Evolutionary conservation across 2,797 vertebrate genomes (phyloP).

Genomic region (Toxotes lorentzi): DNA sequence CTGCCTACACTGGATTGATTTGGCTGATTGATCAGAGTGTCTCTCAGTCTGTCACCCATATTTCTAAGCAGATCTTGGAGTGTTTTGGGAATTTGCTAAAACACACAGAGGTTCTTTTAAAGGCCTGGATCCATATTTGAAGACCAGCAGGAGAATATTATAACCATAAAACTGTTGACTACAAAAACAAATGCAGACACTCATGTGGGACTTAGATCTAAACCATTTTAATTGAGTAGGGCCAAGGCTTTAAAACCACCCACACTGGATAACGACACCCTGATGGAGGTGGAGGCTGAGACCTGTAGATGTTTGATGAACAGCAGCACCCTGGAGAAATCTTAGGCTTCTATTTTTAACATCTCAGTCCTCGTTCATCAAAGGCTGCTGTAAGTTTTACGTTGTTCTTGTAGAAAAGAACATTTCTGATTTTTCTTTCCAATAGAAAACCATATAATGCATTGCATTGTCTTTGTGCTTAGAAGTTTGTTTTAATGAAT

Average conservation of each 20-base stretch:
- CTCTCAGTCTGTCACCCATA: background rate
- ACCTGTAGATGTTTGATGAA: conserved; percentile 11
- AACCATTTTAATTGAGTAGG: conserved; percentile 8
- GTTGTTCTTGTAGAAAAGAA: background rate
- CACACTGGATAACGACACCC: conserved; percentile 19
- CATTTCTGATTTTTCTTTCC: background rate
- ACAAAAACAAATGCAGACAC: background rate
- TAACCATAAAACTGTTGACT: background rate
- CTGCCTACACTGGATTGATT: conserved; percentile 3
- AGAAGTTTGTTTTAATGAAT: no score
- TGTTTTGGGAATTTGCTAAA: background rate
- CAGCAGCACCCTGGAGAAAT: background rate
- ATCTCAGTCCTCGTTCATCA: no score
- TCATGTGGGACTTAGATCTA: conserved; percentile 2
- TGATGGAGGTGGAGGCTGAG: background rate
- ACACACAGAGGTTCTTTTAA: no score
- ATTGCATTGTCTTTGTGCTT: no score
- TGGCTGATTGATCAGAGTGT: background rate
- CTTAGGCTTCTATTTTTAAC: conserved; percentile 11
- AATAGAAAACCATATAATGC: no score
- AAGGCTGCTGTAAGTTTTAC: background rate
- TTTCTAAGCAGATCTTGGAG: background rate
- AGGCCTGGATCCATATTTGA: background rate
- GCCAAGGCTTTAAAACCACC: conserved; percentile 2
- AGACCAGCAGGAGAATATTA: background rate